A percentile compares a stretch with the other conserved stretches of the same genome.
Evolutionary conservation across 2,888 invertebrate species (phyloP).

Genomic region (Muschampia plurimacula): DNA sequence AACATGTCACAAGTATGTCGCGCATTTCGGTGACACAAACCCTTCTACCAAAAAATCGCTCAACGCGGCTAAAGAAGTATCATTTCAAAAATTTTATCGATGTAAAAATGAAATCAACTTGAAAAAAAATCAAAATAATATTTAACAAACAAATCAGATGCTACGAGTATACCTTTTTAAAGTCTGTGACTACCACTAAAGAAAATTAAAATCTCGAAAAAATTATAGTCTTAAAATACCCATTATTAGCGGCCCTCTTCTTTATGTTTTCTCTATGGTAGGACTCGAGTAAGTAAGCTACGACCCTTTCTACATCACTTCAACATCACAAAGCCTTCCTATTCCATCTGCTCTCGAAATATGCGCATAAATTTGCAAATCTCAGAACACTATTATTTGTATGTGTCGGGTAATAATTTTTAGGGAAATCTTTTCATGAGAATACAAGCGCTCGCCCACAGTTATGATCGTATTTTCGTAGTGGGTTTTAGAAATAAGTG

Average conservation of each 20-base stretch:
- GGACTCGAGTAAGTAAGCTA: background rate
- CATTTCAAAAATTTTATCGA: too few species aligned
- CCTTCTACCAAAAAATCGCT: too few species aligned
- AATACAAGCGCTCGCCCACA: background rate
- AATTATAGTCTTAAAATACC: too few species aligned
- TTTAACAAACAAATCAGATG: too few species aligned
- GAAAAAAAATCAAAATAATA: too few species aligned
- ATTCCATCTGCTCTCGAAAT: conserved; percentile 11
- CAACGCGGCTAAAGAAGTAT: too few species aligned
- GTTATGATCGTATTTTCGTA: background rate
- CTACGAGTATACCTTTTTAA: too few species aligned
- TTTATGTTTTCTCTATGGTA: background rate
- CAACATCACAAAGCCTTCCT: conserved; percentile 2
- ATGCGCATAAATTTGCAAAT: conserved; percentile 32
- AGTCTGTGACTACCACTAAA: too few species aligned
- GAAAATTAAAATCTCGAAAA: too few species aligned
- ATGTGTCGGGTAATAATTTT: conserved; percentile 31
- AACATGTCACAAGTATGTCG: too few species aligned
- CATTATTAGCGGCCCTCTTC: background rate
- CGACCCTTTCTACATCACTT: background rate
- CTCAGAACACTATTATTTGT: conserved; percentile 23
- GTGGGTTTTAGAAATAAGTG: background rate
- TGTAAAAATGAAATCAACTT: too few species aligned
- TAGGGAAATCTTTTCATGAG: conserved; percentile 22
- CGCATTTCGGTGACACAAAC: too few species aligned